phyloP scores from a whole-genome alignment of 2,113 vertebrate genomes.

The Clupea harengus region DNA sequence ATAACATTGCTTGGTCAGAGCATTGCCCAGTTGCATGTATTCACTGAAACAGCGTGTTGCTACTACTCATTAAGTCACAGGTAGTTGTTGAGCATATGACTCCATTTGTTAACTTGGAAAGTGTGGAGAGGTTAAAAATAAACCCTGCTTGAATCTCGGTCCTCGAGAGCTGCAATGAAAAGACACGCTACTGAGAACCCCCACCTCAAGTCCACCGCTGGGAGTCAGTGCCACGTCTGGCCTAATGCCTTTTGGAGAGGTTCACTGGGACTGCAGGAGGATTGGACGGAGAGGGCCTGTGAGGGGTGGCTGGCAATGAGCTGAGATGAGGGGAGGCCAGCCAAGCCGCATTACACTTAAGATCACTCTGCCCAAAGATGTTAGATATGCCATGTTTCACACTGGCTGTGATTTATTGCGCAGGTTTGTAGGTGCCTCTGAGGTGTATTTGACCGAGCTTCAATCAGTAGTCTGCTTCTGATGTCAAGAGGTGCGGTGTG shows the following conservation, averaged over 20 bases:
- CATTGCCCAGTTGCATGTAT: no score
- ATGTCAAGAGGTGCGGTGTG: not conserved
- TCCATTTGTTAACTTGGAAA: not conserved
- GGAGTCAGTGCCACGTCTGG: not conserved
- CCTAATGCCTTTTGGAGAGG: not conserved
- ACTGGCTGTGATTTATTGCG: not conserved
- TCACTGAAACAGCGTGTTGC: no score
- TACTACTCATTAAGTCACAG: not conserved
- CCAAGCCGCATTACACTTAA: constrained; percentile 12
- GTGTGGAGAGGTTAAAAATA: not conserved
- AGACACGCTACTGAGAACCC: not conserved
- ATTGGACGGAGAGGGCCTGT: not conserved
- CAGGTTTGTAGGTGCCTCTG: not conserved
- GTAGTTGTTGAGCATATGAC: not conserved
- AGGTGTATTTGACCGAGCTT: not conserved
- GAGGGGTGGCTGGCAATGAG: not conserved
- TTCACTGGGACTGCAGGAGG: not conserved
- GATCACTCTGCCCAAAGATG: constrained; percentile 10
- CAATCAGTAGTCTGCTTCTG: not conserved
- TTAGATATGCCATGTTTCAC: not conserved
- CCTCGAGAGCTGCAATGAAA: not conserved
- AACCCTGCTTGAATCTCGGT: no score
- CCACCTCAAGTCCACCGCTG: not conserved
- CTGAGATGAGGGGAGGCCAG: not conserved
- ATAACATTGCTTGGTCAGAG: no score